Evolutionary conservation across 2,797 vertebrate genomes (phyloP), one percentile per base, ranked within the genome.

Genomic region (Capromys pilorides): DNA sequence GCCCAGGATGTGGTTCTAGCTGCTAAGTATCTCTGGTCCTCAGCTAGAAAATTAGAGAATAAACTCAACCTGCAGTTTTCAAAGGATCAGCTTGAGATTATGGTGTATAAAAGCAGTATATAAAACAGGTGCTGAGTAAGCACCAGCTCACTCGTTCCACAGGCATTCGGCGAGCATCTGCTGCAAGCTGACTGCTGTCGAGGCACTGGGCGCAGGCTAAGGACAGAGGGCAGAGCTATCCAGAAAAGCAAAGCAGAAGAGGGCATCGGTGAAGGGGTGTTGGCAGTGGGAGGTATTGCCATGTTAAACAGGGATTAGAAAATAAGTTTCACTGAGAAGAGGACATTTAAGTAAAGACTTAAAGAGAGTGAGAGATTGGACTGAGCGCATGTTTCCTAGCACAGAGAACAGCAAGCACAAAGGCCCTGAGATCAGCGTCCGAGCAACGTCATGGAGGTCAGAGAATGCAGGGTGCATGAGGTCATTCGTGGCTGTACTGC

Each of bases 331-430:
- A 22, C 6, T 1, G 16, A 90, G 87, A 93, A 94, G 79, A 61
- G 16, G 26, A 12, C 69, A 51, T 73, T 49, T 69, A 93, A 49
- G 19, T 26, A 57, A 91, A 91, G 54, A 77, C 33, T 18, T 80
- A 36, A 67, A 86, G 69, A 79, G 71, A 97, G 36, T 6, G 24
- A 93, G 61, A 39, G 71, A 22, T 4, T 82, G 61, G 62, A 36
- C 14, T 22, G 19, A 31, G 13, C 5, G 9, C n/a, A 6, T 36
- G 79, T 86, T 90, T 88, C 86, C 78, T 36, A 78, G 71, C n/a
- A 79, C 45, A 36, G 82, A 49, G 86, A 81, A 90, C 39, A 86
- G 66, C 26, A 80, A 31, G 59, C 79, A n/a, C 91, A 94, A 94
- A 95, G 73, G 61, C 67, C 77, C 89, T 78, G 80, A 66, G 86